Conservation (phyloP, 2,113 vertebrate genomes). For the Psittacula cyanocephala region DNA sequence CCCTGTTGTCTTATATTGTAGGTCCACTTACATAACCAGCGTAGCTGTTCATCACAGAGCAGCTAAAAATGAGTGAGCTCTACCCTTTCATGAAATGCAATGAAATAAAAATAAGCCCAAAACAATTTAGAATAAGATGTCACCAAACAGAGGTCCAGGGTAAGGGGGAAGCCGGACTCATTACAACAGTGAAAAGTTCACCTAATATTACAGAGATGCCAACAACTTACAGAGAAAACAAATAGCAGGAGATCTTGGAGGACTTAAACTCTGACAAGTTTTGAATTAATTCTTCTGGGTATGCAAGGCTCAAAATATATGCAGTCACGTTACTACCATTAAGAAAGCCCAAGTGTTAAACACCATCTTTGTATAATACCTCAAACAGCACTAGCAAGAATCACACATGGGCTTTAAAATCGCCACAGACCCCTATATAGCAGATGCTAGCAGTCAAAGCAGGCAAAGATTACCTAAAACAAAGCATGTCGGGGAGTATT, state of each 20-base stretch:
- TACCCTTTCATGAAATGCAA: neutral
- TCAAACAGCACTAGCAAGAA: fast-evolving
- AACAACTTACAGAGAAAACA: constrained; percentile 46
- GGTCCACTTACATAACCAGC: neutral
- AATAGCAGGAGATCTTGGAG: constrained; percentile 20
- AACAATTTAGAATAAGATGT: neutral
- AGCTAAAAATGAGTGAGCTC: neutral
- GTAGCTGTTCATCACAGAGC: neutral
- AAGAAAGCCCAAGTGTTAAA: neutral
- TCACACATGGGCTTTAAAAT: fast-evolving
- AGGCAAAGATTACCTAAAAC: neutral
- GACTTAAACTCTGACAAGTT: neutral
- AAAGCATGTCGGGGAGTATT: neutral
- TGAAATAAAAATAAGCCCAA: neutral
- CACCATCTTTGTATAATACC: neutral
- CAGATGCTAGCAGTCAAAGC: neutral
- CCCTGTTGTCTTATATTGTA: neutral
- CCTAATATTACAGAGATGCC: constrained; percentile 20
- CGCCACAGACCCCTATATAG: neutral
- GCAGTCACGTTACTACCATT: neutral
- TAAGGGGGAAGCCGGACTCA: neutral
- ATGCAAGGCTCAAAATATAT: neutral
- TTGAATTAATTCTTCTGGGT: neutral
- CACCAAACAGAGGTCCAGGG: neutral
- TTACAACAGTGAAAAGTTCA: neutral